Conservation (phyloP, 92 coral and sea anemone genomes). For the Montipora capitata region DNA sequence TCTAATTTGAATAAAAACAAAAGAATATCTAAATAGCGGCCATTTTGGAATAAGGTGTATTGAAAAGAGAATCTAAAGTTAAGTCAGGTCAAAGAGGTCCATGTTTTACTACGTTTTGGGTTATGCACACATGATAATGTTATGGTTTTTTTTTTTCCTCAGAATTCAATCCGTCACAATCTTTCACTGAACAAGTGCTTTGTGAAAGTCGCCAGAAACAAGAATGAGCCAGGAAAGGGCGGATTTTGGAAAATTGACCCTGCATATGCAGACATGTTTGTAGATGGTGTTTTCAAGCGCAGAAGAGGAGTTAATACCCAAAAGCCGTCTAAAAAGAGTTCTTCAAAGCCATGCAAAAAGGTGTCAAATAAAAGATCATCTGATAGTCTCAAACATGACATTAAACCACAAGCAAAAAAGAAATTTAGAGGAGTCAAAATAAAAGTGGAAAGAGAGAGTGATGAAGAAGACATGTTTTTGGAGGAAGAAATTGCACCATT, state of each 20-base stretch:
- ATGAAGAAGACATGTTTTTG: slow-evolving; percentile 70
- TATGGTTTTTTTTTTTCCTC: slow-evolving; percentile 17
- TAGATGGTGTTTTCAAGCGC: slow-evolving; percentile 96
- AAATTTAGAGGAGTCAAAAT: slow-evolving; percentile 76
- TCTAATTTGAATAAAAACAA: too few relatives aligned
- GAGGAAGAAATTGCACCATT: slow-evolving; percentile 98
- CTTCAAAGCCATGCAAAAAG: slow-evolving; percentile 60
- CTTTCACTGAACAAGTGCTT: slow-evolving; percentile 98
- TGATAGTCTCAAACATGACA: slow-evolving; percentile 65
- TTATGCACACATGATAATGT: too few relatives aligned
- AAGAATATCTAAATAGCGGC: too few relatives aligned
- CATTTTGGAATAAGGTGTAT: too few relatives aligned
- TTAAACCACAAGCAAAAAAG: slow-evolving; percentile 73
- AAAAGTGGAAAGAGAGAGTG: slow-evolving; percentile 69
- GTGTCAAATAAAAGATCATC: slow-evolving; percentile 73
- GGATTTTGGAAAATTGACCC: slow-evolving; percentile 99
- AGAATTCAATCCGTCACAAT: slow-evolving; percentile 98
- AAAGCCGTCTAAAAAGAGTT: slow-evolving; percentile 88
- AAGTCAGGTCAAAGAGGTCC: too few relatives aligned
- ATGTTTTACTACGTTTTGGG: too few relatives aligned
- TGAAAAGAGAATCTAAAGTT: too few relatives aligned
- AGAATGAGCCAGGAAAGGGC: slow-evolving; percentile 98
- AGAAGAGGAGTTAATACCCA: slow-evolving; percentile 95
- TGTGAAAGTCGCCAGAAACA: slow-evolving; percentile 92
- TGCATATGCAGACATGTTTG: slow-evolving; percentile 99